Conservation (phyloP, 2,113 vertebrate species). For the Salminus brasiliensis region DNA sequence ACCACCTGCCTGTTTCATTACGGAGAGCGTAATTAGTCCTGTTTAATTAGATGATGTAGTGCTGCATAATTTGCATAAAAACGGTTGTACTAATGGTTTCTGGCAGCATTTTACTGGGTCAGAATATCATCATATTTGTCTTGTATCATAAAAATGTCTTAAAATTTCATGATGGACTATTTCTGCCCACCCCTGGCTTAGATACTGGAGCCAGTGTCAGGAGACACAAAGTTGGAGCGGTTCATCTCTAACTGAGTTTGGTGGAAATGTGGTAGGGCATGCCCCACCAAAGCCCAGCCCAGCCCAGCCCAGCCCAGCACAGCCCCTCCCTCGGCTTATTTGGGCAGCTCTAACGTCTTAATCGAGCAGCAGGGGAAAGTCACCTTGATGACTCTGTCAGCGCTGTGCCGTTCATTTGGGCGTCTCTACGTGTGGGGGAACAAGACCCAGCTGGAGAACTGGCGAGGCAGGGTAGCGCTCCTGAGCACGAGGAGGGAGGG, state of each 20-base stretch:
- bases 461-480: not conserved
- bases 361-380: slow-evolving; percentile 38
- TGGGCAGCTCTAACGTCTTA: not conserved
- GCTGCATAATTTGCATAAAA: no score
- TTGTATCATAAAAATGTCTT: no score
- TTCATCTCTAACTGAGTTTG: not conserved
- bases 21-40: no score
- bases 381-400: slow-evolving; percentile 50
- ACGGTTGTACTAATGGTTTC: no score
- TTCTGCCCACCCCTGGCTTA: not conserved
- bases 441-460: slow-evolving; percentile 40
- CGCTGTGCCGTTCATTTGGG: slow-evolving; percentile 22
- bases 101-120: no score
- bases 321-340: not conserved
- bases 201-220: not conserved
- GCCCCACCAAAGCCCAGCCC: no score
- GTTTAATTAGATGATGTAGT: no score
- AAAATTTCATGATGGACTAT: no score
- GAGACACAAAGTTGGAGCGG: not conserved
- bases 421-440: slow-evolving; percentile 17
- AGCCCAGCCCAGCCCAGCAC: not conserved
- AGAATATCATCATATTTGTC: no score
- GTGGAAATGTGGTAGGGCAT: not conserved
- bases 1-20: no score
- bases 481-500: slow-evolving; percentile 17